Conservation (phyloP, 2,888 invertebrate genomes). For the Mamestra brassicae region DNA sequence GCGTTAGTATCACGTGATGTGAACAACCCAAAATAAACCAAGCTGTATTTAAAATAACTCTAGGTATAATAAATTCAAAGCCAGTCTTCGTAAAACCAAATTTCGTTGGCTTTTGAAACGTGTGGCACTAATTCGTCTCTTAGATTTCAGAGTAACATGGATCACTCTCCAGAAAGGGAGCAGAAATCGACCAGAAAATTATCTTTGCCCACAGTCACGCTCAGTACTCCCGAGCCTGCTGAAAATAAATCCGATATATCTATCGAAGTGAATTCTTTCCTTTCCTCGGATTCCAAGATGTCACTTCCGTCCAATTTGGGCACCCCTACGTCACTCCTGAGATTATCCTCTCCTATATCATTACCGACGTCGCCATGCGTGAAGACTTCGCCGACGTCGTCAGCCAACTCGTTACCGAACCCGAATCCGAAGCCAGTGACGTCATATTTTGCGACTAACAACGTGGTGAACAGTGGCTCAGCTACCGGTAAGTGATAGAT, state of each 20-base stretch:
- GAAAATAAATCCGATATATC: conserved; percentile 71
- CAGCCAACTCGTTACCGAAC: conserved; percentile 75
- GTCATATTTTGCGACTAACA: conserved; percentile 67
- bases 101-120: neutral
- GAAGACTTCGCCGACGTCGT: conserved; percentile 75
- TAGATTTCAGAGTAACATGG: conserved; percentile 82
- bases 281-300: conserved; percentile 84
- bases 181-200: conserved; percentile 75
- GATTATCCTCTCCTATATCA: conserved; percentile 82
- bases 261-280: conserved; percentile 72
- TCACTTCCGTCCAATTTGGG: conserved; percentile 84
- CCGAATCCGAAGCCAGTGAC: conserved; percentile 67
- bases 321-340: conserved; percentile 84
- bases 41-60: conserved; percentile 3
- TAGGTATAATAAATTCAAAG: conserved; percentile 5
- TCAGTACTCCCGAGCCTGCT: conserved; percentile 78
- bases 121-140: conserved; percentile 38
- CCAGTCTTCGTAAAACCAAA: neutral
- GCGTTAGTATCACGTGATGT: conserved; percentile 17
- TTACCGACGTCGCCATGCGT: conserved; percentile 83
- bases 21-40: conserved; percentile 16
- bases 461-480: conserved; percentile 78
- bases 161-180: conserved; percentile 76
- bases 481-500: conserved; percentile 83
- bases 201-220: conserved; percentile 81